phyloP scores from a whole-genome alignment of 2,797 vertebrate species.

The Tauraco hartlaubi region DNA sequence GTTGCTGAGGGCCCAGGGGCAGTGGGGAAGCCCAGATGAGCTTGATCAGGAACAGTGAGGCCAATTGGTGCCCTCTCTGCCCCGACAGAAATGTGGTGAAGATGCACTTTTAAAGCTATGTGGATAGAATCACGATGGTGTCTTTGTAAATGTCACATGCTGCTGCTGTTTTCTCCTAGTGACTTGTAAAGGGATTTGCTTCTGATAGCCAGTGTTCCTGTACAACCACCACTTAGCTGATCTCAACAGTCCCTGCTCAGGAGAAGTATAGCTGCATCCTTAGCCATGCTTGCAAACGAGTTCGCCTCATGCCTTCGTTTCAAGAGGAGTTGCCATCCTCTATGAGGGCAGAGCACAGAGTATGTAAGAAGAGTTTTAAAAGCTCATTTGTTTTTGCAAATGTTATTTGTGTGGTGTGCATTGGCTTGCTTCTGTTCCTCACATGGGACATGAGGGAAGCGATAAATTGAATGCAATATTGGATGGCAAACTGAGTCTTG shows the following conservation, averaged over 20 bases:
- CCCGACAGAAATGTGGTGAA: neutral
- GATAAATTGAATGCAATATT: neutral
- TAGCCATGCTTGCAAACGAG: too few species aligned
- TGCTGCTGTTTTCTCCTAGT: neutral
- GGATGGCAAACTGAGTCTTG: neutral
- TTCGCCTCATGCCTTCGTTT: neutral
- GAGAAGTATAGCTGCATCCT: too few species aligned
- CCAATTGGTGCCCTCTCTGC: neutral
- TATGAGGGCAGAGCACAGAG: neutral
- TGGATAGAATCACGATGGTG: neutral
- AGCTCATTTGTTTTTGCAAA: neutral
- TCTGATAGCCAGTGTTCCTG: neutral
- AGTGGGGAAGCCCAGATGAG: neutral
- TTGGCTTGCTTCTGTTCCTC: neutral
- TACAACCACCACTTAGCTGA: accelerated
- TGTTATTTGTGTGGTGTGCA: neutral
- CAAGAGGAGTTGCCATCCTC: neutral
- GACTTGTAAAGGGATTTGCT: neutral
- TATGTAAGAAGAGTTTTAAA: neutral
- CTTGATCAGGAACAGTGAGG: neutral
- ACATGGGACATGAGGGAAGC: neutral
- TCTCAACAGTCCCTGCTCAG: accelerated
- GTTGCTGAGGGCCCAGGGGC: neutral
- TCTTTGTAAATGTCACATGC: neutral
- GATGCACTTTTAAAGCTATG: neutral